Evolutionary conservation across 2,888 invertebrate species (phyloP), one percentile per base, ranked within the genome.

Genomic region (Prenolepis imparis): DNA sequence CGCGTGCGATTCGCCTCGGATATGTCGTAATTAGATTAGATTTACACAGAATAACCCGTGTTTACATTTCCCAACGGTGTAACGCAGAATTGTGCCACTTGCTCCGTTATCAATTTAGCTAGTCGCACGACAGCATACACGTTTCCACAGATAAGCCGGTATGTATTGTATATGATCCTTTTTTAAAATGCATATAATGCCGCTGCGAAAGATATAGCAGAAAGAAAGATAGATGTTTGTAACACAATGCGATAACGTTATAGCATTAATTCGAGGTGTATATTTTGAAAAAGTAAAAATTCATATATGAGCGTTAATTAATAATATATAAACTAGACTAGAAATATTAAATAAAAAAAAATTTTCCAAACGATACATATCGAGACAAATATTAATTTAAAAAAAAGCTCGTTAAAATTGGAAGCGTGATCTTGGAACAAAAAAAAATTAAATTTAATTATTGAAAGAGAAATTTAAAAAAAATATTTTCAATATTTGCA

Each of bases 1-100:
- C 39, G n/a, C 39, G 55, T 24, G n/a, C 55, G 68, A n/a, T 55
- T 32, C 59, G 32, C 3, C 36, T 52, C 44, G 72, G 70, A 72
- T 80, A 44, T 72, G 59, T 41, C 67, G 59, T 80, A 80, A 80
- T 80, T 80, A 59, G 78, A 80, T 80, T 80, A 80, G 59, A 72
- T 80, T 80, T 72, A 24, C 72, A 61, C 72, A 61, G 78, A 80
- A 72, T 78, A 78, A 78, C 21, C 70, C 59, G 59, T 70, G 72
- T 72, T 80, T 80, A 80, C 72, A 72, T 72, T 80, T 80, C 72
- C 78, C 78, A 70, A 12, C 57, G 70, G 59, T 78, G 32, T 70
- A 70, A 61, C 78, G 48, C 36, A 36, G 59, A 80, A 72, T 70
- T 44, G 70, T 78, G 78, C 57, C 72, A 80, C 44, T 36, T 15